These are phyloP conservation scores for Xiphophorus maculatus DNA, from an alignment of 2,113 vertebrate genomes.

Conservation along the genomic window DNA sequence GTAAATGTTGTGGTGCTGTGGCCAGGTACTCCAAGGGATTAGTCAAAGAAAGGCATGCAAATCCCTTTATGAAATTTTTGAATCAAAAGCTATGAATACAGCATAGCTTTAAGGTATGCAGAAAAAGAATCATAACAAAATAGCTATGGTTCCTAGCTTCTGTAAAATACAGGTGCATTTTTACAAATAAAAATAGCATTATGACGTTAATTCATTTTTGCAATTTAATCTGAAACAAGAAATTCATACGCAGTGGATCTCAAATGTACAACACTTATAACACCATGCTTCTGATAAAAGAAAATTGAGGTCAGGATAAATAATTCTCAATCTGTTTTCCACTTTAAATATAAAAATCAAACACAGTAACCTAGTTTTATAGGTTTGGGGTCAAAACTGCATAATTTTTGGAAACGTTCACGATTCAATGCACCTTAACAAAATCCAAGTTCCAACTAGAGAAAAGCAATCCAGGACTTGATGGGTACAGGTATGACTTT, in stretches of 20 bases:
- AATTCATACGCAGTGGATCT: background rate
- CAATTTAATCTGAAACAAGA: background rate
- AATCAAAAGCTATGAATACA: conserved; percentile 50
- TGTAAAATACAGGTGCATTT: background rate
- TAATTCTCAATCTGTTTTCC: no score
- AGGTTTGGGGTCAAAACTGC: background rate
- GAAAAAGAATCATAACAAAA: conserved; percentile 32
- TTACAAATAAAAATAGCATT: background rate
- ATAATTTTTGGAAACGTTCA: background rate
- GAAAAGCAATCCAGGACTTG: background rate
- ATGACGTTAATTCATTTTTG: background rate
- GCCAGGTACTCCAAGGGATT: conserved; percentile 64
- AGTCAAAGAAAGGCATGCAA: conserved; percentile 62
- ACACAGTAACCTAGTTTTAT: no score
- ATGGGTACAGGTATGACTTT: background rate
- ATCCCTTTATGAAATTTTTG: conserved; percentile 62
- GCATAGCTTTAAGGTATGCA: conserved; percentile 26
- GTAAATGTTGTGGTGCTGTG: conserved; percentile 55
- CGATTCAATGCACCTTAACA: background rate
- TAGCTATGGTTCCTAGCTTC: conserved; percentile 17
- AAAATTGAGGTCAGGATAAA: no score
- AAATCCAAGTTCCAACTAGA: background rate
- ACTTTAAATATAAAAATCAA: no score
- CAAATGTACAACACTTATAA: background rate
- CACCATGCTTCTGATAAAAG: background rate